phyloP scores from a whole-genome alignment of 2,113 vertebrate genomes.

The Syngnathus scovelli region DNA sequence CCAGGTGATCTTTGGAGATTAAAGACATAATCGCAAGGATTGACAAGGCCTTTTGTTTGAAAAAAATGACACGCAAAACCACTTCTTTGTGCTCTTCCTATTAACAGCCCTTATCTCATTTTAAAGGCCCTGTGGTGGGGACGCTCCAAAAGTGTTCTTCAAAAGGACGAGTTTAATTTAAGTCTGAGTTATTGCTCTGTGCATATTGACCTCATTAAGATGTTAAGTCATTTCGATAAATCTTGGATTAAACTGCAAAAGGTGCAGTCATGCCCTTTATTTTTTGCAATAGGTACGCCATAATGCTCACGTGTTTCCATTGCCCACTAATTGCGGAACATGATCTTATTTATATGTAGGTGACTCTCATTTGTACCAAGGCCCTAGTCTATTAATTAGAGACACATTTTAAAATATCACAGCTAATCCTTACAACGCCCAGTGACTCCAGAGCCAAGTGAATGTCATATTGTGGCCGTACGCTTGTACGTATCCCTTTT shows the following conservation, averaged over 20 bases:
- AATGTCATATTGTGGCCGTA: not conserved
- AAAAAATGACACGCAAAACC: constrained; percentile 43
- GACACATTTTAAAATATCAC: not conserved
- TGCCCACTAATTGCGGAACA: not conserved
- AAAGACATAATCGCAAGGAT: constrained; percentile 24
- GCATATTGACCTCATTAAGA: not conserved
- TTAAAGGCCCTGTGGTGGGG: constrained; percentile 20
- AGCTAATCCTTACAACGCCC: not conserved
- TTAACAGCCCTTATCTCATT: constrained; percentile 23
- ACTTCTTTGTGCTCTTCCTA: constrained; percentile 13
- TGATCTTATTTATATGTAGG: no score
- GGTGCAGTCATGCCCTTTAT: not conserved
- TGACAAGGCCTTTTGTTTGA: constrained; percentile 36
- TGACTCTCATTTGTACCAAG: not conserved
- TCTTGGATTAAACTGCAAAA: not conserved
- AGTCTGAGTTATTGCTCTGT: constrained; percentile 4
- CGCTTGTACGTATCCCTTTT: not conserved
- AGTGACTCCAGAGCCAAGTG: not conserved
- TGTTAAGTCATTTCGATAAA: constrained; percentile 1
- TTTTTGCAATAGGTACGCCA: not conserved
- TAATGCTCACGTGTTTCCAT: not conserved
- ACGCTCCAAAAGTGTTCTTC: constrained; percentile 7
- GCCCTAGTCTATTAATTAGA: not conserved
- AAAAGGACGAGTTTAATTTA: constrained; percentile 17
- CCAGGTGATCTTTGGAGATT: constrained; percentile 17